Percentiles rank a stretch among this genome's conserved stretches.
Conservation (phyloP, 2,888 invertebrate species). For the Hyalella azteca region DNA sequence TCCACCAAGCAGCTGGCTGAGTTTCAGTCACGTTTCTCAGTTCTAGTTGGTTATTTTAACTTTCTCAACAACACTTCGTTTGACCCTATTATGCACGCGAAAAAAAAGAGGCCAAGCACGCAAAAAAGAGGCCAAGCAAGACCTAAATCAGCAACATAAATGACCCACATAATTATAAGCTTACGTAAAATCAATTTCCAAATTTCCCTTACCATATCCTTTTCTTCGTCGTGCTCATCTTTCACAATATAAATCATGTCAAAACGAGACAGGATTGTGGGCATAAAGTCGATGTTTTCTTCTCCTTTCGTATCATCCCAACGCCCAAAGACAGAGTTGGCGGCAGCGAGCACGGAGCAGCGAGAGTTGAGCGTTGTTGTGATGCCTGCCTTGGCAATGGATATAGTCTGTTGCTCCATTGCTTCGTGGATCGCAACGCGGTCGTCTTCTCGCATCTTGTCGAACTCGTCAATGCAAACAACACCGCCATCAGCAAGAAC, state of each 20-base stretch:
- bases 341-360: conserved; percentile 98
- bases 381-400: conserved; percentile 95
- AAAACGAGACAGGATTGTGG: conserved; percentile 98
- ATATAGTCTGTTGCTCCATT: conserved; percentile 99
- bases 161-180: too few relatives aligned
- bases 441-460: conserved; percentile 99
- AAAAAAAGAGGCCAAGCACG: too few relatives aligned
- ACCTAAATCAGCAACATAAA: too few relatives aligned
- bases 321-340: conserved; percentile 96
- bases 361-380: conserved; percentile 98
- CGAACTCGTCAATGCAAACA: conserved; percentile 99
- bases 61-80: too few relatives aligned
- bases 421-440: conserved; percentile 99
- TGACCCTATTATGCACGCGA: too few relatives aligned
- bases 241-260: conserved; percentile 99
- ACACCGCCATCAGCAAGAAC: conserved; percentile 98
- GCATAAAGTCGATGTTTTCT: conserved; percentile 99
- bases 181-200: too few relatives aligned
- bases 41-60: too few relatives aligned
- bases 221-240: conserved; percentile 87
- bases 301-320: conserved; percentile 99
- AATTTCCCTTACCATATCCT: conserved; percentile 81
- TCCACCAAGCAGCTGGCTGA: too few relatives aligned
- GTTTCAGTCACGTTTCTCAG: too few relatives aligned
- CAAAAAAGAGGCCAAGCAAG: too few relatives aligned